Percentiles rank a stretch among this genome's conserved stretches.
phyloP scores from a whole-genome alignment of 2,888 invertebrate genomes.

The Lissonota sp. region DNA sequence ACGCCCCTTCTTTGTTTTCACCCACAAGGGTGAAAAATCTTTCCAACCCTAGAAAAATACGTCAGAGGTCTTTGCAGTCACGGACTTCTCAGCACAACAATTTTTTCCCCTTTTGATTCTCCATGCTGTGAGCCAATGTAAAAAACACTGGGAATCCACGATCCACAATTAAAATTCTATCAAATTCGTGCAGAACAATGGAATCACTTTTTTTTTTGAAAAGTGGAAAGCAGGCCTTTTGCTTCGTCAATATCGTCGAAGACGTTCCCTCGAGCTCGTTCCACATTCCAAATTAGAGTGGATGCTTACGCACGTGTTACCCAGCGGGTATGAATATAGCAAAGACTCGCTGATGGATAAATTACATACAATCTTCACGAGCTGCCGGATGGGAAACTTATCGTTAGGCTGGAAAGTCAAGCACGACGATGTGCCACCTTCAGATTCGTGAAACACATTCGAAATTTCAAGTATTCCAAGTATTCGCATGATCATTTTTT shows the following conservation, averaged over 20 bases:
- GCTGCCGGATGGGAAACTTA: slow-evolving; percentile 50
- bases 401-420: slow-evolving; percentile 49
- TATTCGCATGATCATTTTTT: slow-evolving; percentile 1
- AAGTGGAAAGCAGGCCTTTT: slow-evolving; percentile 18
- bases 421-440: slow-evolving; percentile 11
- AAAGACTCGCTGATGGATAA: slow-evolving; percentile 47
- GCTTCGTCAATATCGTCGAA: slow-evolving; percentile 13
- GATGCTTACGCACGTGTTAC: slow-evolving; percentile 47
- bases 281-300: slow-evolving; percentile 49
- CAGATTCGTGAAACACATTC: slow-evolving; percentile 21
- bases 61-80: slow-evolving; percentile 30
- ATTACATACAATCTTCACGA: slow-evolving; percentile 53
- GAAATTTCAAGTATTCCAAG: slow-evolving; percentile 11
- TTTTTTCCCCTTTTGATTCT: slow-evolving; percentile 22
- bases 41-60: slow-evolving; percentile 24
- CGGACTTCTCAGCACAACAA: slow-evolving; percentile 7
- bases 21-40: slow-evolving; percentile 48
- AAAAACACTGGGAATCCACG: background rate
- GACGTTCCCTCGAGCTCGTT: slow-evolving; percentile 26
- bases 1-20: slow-evolving; percentile 24
- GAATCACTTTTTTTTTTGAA: slow-evolving; percentile 15
- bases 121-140: background rate
- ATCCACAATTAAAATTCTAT: slow-evolving; percentile 1
- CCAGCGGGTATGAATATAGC: slow-evolving; percentile 14
- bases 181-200: background rate